Evolutionary conservation across 2,113 vertebrate genomes (phyloP), one percentile per base, ranked within the genome.

Genomic region (Megatriorchis doriae): DNA sequence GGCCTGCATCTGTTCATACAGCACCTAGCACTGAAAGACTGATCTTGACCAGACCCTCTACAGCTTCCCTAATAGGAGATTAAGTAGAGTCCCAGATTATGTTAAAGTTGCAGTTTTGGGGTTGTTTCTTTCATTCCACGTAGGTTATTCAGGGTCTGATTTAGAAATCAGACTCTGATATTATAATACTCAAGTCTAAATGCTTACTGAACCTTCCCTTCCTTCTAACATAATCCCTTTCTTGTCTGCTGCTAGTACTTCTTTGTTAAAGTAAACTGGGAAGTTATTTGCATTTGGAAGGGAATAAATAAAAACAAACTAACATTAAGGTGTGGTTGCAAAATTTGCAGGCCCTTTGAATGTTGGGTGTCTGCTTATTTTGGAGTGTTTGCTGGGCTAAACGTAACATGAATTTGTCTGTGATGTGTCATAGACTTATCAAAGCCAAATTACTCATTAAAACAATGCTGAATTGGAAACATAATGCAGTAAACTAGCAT

Each of bases 381-480:
- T 95, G 86, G 74, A 94, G 50, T 27, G 34, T 82, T 85, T 85
- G 45, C 56, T 86, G 75, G 32, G 65, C 56, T 81, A 86, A 87
- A 80, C 2, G 10, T 81, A 87, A 86, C 53, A 25, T 72, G 75
- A 59, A 81, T 94, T 90, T 91, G 85, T 70, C 80, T 93, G 58
- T 93, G 70, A 86, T 86, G 47, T 34, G 48, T 83, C 43, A n/a
- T 25, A 40, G 70, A 47, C 32, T 93, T 82, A 72, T 86, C 82
- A 84, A 94, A 89, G 93, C 40, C 43, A 94, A 97, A 95, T 94
- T 93, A 91, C 82, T 94, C 65, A 81, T 97, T 96, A 88, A 96
- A 97, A 95, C 92, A 92, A 86, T 96, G 91, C 75, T 96, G 88
- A 94, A 96, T 93, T 96, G 84, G 93, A 96, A 97, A 81, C 82